Percentiles rank a stretch among this genome's conserved stretches.
Conservation (phyloP, 2,797 vertebrate genomes). For the Acrocephalus scirpaceus region DNA sequence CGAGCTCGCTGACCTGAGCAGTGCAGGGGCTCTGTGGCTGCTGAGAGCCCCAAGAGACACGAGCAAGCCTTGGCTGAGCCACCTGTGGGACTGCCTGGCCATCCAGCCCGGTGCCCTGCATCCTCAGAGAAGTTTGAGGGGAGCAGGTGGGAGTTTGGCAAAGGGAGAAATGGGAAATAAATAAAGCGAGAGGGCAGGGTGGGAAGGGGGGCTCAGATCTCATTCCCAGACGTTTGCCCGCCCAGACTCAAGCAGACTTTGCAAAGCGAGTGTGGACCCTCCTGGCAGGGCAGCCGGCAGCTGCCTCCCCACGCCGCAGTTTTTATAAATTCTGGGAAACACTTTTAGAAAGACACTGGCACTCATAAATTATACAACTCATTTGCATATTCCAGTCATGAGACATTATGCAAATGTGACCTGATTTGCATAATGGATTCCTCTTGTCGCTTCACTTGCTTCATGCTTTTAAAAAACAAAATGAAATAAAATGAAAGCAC, state of each 20-base stretch:
- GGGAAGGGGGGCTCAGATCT: neutral
- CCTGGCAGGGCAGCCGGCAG: conserved; percentile 61
- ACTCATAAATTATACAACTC: conserved; percentile 95
- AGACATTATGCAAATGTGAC: conserved; percentile 96
- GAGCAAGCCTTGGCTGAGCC: neutral
- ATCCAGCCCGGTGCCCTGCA: neutral
- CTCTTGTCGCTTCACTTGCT: conserved; percentile 91
- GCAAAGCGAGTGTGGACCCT: conserved; percentile 47
- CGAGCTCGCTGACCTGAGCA: neutral
- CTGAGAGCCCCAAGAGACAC: neutral
- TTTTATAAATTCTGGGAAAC: conserved; percentile 92
- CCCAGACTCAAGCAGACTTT: conserved; percentile 32
- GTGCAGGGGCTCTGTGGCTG: neutral
- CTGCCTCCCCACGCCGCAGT: conserved; percentile 71
- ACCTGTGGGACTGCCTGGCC: neutral
- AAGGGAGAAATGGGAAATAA: neutral
- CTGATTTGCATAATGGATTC: conserved; percentile 97
- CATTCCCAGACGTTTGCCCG: conserved; percentile 23
- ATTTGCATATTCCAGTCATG: conserved; percentile 97
- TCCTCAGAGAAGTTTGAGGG: neutral
- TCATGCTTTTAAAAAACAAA: conserved; percentile 83
- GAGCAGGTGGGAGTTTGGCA: conserved; percentile 5
- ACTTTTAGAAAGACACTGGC: conserved; percentile 89
- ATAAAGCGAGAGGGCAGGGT: neutral
- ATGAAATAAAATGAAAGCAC: conserved; percentile 77